Evolutionary conservation across 2,888 invertebrate genomes (phyloP), one percentile per base, ranked within the genome.

Genomic region (Phyllotreta cruciferae): DNA sequence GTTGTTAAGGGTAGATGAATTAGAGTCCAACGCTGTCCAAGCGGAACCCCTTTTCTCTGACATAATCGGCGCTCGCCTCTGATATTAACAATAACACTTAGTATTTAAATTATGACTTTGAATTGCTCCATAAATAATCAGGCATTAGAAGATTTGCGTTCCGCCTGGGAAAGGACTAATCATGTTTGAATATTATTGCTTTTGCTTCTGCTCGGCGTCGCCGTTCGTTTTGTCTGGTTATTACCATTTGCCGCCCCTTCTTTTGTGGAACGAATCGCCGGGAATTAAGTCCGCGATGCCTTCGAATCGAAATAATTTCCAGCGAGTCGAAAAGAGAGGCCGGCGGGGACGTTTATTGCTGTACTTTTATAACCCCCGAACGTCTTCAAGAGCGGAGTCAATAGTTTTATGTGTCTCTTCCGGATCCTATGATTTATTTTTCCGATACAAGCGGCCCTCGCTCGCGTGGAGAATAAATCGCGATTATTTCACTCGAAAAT

Each of bases 61-160:
- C 74, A 71, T 75, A 76, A 79, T 78, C 78, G 78, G 75, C 78
- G 74, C 77, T 78, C 78, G 78, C 77, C 79, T 77, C 79, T 78
- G 80, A 79, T 80, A 81, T 81, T 81, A 81, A 81, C 81, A 80
- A 81, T 81, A 81, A 81, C 80, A 81, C 81, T 81, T 81, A 80
- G 80, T 80, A 80, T 80, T 81, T 81, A 81, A 81, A 80, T 81
- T 81, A 81, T 80, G 80, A 80, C 80, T 80, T 80, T 80, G 80
- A 80, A 80, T 80, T 79, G 81, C 80, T 79, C 77, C 80, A 79
- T 80, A 81, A 80, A 81, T 81, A 80, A 79, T 77, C 75, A 73
- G 79, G 80, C 78, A 81, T 80, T 81, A 80, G 79, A 79, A 81
- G 81, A 79, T 80, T 80, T 79, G 79, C 79, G 79, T 77, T 76